A percentile compares a stretch with the other conserved stretches of the same genome.
These are phyloP conservation scores for Drosophila yakuba DNA, from an alignment of 1,140 invertebrate species.

Conservation along the genomic window DNA sequence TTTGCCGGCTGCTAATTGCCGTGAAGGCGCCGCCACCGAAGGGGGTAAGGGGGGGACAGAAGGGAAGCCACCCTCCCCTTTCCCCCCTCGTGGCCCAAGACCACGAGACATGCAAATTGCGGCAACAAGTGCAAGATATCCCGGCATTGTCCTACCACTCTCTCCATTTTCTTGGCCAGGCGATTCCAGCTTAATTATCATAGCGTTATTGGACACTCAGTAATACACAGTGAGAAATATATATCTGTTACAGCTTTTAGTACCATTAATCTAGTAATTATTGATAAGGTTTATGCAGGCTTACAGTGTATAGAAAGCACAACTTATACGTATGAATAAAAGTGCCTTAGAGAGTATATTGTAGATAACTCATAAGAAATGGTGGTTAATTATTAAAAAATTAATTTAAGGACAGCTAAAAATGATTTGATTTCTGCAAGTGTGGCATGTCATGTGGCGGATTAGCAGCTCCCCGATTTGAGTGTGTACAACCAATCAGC, in stretches of 20 bases:
- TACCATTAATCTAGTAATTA: no score
- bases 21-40: constrained; percentile 67
- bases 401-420: no score
- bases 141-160: constrained; percentile 32
- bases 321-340: no score
- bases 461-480: constrained; percentile 41
- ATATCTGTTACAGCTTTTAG: no score
- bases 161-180: constrained; percentile 7
- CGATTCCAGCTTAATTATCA: constrained; percentile 75
- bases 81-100: no score
- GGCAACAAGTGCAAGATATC: constrained; percentile 72
- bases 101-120: constrained; percentile 66
- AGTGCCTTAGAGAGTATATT: no score
- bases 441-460: constrained; percentile 9
- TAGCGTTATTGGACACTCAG: constrained; percentile 54
- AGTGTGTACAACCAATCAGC: constrained; percentile 80
- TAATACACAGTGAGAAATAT: constrained; percentile 1
- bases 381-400: no score
- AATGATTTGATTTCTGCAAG: background rate
- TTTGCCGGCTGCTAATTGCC: constrained; percentile 74
- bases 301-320: no score
- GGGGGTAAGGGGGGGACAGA: background rate
- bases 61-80: background rate
- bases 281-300: no score
- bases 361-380: no score